Conservation (phyloP, 2,797 vertebrate genomes). For the Hozukius guyotensis region DNA sequence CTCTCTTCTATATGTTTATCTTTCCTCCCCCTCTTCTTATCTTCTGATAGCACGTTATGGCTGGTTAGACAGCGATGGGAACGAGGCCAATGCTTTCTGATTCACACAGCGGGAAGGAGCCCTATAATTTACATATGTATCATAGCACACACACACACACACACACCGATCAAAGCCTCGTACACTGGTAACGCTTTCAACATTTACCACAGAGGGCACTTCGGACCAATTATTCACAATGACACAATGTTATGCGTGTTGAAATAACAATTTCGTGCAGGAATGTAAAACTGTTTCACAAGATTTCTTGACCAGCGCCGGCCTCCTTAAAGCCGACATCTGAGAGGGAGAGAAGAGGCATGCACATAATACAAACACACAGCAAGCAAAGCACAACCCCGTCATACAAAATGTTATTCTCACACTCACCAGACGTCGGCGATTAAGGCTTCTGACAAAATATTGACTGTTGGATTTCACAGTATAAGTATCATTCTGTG, state of each 20-base stretch:
- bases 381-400: not conserved
- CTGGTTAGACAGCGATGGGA: slow-evolving; percentile 35
- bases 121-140: slow-evolving; percentile 3
- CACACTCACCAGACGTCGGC: slow-evolving; percentile 32
- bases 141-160: not conserved
- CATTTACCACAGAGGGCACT: not conserved
- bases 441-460: slow-evolving; percentile 53
- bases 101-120: slow-evolving; percentile 11
- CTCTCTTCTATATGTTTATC: not conserved
- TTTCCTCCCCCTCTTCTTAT: slow-evolving; percentile 8
- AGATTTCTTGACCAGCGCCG: not conserved
- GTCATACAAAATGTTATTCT: slow-evolving; percentile 47
- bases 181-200: not conserved
- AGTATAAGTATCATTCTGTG: slow-evolving; percentile 35
- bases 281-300: not conserved
- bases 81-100: slow-evolving; percentile 28
- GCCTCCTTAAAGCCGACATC: slow-evolving; percentile 7
- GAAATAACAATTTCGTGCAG: not conserved
- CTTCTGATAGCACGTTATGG: slow-evolving; percentile 15
- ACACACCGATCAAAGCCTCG: not conserved
- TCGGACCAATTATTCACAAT: not conserved
- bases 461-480: slow-evolving; percentile 60
- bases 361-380: not conserved
- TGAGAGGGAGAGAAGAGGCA: not conserved
- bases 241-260: not conserved